These are phyloP conservation scores for Leptinotarsa lineolata DNA, from an alignment of 1,140 invertebrate species.

Conservation along the genomic window DNA sequence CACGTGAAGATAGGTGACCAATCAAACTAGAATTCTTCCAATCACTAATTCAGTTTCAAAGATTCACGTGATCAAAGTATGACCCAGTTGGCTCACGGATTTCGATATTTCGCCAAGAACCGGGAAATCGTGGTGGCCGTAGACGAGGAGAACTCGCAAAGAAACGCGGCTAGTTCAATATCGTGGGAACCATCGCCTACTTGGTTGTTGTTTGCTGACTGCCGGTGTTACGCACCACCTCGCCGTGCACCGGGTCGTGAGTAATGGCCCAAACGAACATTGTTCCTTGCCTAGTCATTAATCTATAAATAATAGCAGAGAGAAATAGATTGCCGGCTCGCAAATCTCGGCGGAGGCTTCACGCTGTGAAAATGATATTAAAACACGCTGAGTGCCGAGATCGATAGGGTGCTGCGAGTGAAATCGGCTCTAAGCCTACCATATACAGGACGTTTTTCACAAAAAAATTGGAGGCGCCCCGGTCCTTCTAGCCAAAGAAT, in stretches of 20 bases:
- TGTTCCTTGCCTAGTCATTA: slow-evolving; percentile 26
- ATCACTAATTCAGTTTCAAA: no score
- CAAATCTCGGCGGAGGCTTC: slow-evolving; percentile 16
- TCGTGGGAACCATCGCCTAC: slow-evolving; percentile 19
- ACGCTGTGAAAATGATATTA: slow-evolving; percentile 23
- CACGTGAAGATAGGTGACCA: no score
- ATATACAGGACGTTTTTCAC: no score
- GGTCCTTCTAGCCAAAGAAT: no score
- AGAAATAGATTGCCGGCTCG: slow-evolving; percentile 6
- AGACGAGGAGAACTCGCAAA: background rate
- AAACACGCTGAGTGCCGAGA: slow-evolving; percentile 2
- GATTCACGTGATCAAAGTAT: no score
- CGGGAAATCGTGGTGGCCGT: background rate
- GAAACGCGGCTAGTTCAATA: slow-evolving; percentile 16
- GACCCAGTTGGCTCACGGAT: background rate
- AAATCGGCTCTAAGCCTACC: no score
- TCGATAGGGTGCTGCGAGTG: slow-evolving; percentile 6
- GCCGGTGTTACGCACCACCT: slow-evolving; percentile 16
- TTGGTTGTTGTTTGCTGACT: slow-evolving; percentile 3
- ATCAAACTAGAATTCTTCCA: no score
- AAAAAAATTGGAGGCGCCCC: no score
- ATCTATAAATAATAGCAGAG: slow-evolving; percentile 26
- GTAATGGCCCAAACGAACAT: slow-evolving; percentile 26
- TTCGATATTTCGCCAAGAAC: background rate
- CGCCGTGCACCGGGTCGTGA: slow-evolving; percentile 20